Evolutionary conservation across 2,888 invertebrate genomes (phyloP), one percentile per base, ranked within the genome.

Genomic region (Dynastes maya): DNA sequence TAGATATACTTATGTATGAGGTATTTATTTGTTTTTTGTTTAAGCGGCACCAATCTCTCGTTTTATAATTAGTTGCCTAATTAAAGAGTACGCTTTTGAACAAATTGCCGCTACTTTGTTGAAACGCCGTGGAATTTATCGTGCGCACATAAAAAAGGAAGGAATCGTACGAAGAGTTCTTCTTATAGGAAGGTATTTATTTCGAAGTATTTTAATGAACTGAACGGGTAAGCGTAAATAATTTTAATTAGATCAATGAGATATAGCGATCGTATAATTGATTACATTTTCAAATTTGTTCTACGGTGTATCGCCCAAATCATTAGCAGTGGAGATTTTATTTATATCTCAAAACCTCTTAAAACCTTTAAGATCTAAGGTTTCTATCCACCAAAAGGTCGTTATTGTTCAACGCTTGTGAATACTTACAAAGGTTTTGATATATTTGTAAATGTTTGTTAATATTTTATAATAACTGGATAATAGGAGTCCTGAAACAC

Each of bases 31-130:
- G 67, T 68, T 68, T 68, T 49, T 68, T 49, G 22, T 68, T 68
- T 68, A 49, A 13, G 8, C 67, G 22, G 49, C 67, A 71, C 55
- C 71, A 71, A 71, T 11, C 55, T 71, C 37, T 71, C 71, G 71
- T 29, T 58, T 37, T 2, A 58, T 71, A 71, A 71, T 71, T 71
- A 58, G 71, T 40, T n/a, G 58, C 16, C 58, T 58, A 71, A 71
- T 71, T 71, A 71, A 58, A 58, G 71, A 40, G 22, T 71, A 16
- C 71, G 71, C 71, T 71, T 71, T 58, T 37, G 37, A 71, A 71
- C 71, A 71, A 71, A 71, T 71, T 71, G 37, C 51, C 55, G 58
- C 53, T 16, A 51, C 37, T 37, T 70, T 37, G 55, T 71, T 71
- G 40, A 32, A 70, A 70, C 13, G 29, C 29, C 45, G 8, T 13